Evolutionary conservation across 1,140 invertebrate species (phyloP).

Genomic region (Pygmarrhopalites habei): DNA sequence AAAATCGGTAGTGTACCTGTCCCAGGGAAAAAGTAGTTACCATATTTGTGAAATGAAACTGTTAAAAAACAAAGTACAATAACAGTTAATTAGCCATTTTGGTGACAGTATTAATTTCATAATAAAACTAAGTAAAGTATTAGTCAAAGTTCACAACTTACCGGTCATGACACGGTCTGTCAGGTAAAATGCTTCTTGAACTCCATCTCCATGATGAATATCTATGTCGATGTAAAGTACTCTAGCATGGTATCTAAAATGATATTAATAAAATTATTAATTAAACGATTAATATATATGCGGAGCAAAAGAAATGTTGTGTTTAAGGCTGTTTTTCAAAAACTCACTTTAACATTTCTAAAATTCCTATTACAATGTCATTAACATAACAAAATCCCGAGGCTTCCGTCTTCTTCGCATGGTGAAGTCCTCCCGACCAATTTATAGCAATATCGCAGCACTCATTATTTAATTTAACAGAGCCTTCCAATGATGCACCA

Average conservation of each 20-base stretch:
- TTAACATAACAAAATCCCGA: slow-evolving; percentile 98
- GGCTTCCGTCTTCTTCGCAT: slow-evolving; percentile 99
- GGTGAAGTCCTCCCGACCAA: slow-evolving; percentile 98
- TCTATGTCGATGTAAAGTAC: slow-evolving; percentile 99
- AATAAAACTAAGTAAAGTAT: not conserved
- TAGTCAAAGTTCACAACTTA: too few relatives aligned
- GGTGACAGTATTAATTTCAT: slow-evolving; percentile 37
- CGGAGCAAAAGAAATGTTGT: not conserved
- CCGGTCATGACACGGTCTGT: slow-evolving; percentile 97
- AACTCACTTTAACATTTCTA: slow-evolving; percentile 77
- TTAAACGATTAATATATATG: not conserved
- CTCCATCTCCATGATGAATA: slow-evolving; percentile 98
- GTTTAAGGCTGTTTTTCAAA: too few relatives aligned
- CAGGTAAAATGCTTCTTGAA: slow-evolving; percentile 98
- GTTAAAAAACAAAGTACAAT: too few relatives aligned
- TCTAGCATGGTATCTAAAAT: slow-evolving; percentile 78
- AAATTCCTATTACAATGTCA: slow-evolving; percentile 96
- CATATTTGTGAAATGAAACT: slow-evolving; percentile 98
- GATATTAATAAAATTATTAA: not conserved
- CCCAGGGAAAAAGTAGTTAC: slow-evolving; percentile 96
- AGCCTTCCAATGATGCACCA: slow-evolving; percentile 89
- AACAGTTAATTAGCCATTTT: too few relatives aligned
- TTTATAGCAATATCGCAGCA: slow-evolving; percentile 96
- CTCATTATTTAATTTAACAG: slow-evolving; percentile 86
- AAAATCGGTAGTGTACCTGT: too few relatives aligned